Base-by-base conservation (phyloP, 2,797 vertebrate species). In the Morelia viridis region DNA sequence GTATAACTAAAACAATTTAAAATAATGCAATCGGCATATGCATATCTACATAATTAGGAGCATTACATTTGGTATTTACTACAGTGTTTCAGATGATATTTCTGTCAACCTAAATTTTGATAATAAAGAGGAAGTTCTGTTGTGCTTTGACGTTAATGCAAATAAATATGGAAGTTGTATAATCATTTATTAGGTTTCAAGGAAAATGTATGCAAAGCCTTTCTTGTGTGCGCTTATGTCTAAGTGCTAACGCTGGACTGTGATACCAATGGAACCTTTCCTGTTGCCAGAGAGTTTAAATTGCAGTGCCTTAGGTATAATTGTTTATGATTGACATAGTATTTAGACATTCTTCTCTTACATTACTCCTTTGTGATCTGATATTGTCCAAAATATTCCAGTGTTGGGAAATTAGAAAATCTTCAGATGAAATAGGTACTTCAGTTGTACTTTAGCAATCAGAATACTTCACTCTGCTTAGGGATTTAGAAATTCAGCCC, bases 191-290 rank as follows among this genome's bases (percentile, higher is more conserved):
- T 0, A 90, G 8, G 84, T 92, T 97, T 96, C 94, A n/a, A 61
- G 94, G 95, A 97, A 86, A 91, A 96, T 95, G 95, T 28, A 2
- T 0, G 0, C 1, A 0, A 94, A 93, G 26, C 0, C 8, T 3
- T 3, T 19, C 91, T 22, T 8, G 68, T 87, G 90, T 80, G 93
- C 84, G 46, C 4, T 41, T 93, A 90, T 71, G 94, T 93, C 80
- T 12, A 0, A 56, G 87, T 61, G 46, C 92, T 96, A 95, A 90
- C 92, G 83, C 93, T 94, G 94, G 95, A 93, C 95, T 90, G 94
- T 6, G 10, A 0, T 89, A 92, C 89, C 62, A 0, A 94, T 92
- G 89, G 92, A 96, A 92, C 86, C n/a, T 61, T 85, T 92, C 90
- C 92, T 58, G 65, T 93, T 76, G 91, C 0, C 0, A 0, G 0